phyloP scores from a whole-genome alignment of 2,888 invertebrate genomes.

The Ormyrus rosae region DNA sequence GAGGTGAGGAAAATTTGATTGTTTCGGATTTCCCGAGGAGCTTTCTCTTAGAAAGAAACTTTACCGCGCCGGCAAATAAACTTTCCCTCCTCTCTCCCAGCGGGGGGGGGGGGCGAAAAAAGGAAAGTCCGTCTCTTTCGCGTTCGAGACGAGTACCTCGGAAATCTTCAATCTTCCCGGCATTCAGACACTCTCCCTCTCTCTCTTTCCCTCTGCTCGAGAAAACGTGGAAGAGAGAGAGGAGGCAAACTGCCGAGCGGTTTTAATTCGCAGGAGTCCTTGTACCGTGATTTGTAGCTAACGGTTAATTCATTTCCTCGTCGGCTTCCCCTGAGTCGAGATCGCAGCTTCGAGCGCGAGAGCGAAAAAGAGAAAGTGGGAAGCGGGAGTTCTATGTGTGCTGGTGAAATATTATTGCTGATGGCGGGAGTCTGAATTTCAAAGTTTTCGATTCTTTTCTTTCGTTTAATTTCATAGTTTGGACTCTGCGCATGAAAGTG shows the following conservation, averaged over 20 bases:
- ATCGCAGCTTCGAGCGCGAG: neutral
- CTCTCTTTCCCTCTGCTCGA: too few species aligned
- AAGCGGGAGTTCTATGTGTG: neutral
- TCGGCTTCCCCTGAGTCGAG: slow-evolving; percentile 40
- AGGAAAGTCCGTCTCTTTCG: slow-evolving; percentile 44
- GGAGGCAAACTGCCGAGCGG: too few species aligned
- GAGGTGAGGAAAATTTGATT: too few species aligned
- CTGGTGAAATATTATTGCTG: neutral
- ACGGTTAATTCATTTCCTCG: slow-evolving; percentile 64
- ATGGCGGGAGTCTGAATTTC: too few species aligned
- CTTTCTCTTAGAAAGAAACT: too few species aligned
- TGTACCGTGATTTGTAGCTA: slow-evolving; percentile 62
- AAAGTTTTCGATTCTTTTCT: too few species aligned
- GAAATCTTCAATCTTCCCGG: slow-evolving; percentile 23
- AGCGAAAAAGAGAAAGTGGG: slow-evolving; percentile 9
- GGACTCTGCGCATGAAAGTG: too few species aligned
- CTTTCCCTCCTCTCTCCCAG: too few species aligned
- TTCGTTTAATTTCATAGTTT: too few species aligned
- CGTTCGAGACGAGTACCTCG: neutral
- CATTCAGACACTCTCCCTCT: neutral
- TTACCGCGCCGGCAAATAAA: too few species aligned
- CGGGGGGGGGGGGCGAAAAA: neutral
- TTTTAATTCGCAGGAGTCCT: slow-evolving; percentile 48
- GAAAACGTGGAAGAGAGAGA: too few species aligned
- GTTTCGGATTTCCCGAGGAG: too few species aligned